Evolutionary conservation across 2,113 vertebrate species (phyloP), one percentile per base, ranked within the genome.

Genomic region (Numenius arquata): DNA sequence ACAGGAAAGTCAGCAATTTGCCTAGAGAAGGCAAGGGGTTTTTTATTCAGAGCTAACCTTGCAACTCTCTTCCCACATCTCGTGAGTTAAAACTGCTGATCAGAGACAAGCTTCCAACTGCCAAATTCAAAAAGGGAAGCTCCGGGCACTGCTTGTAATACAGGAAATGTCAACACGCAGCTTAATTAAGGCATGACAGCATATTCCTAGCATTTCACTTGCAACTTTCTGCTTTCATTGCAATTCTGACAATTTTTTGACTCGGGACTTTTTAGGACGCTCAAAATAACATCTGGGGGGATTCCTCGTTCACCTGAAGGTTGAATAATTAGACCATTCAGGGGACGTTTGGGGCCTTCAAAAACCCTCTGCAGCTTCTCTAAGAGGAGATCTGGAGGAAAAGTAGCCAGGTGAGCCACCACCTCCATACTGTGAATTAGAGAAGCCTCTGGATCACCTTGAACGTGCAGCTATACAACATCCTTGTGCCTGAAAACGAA

Each of bases 81-180:
- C 5, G 2, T 52, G 73, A 90, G 72, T 81, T 80, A 89, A 81
- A 96, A 63, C 59, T 68, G 65, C 70, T 75, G 40, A 61, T 56
- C 47, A 56, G 20, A 83, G 59, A 93, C 67, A 59, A 74, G 30
- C 52, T 90, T 77, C 78, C 0, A 3, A 67, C 47, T 9, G 88
- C 43, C 40, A 74, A 89, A 90, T 61, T 81, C 75, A 75, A 90
- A 95, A 92, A 58, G 20, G 83, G 96, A 97, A 96, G 92, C 77
- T 90, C 36, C 56, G 65, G 75, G 68, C 86, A 47, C 68, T 75
- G 36, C 29, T 85, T 58, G 48, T 43, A 71, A 52, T 2, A 38
- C 52, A 89, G 83, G 85, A 93, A 95, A 68, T 43, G n/a, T 34
- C 82, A 82, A 43, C 66, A 45, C 6, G 22, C 25, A 12, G 36